Percentiles rank a stretch among this genome's conserved stretches.
phyloP scores from a whole-genome alignment of 2,888 invertebrate genomes.

The Lomographa bimaculata region DNA sequence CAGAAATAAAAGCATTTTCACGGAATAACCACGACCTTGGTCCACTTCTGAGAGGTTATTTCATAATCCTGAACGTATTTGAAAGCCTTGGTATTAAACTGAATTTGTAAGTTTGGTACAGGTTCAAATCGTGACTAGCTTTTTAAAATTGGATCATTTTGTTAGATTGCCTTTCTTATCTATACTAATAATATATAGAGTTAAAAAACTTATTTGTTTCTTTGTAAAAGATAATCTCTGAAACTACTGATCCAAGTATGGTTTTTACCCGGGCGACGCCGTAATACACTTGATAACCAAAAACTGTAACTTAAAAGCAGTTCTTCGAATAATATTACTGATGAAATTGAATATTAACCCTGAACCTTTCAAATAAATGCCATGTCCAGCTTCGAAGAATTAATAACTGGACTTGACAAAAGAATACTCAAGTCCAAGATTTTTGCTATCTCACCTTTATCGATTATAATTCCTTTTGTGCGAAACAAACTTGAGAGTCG shows the following conservation, averaged over 20 bases:
- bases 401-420: constrained; percentile 13
- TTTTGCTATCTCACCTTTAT: constrained; percentile 17
- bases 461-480: constrained; percentile 13
- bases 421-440: constrained; percentile 1
- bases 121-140: constrained; percentile 50
- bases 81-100: constrained; percentile 60
- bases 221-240: too few species aligned
- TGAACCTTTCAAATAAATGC: constrained; percentile 3
- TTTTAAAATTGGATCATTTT: constrained; percentile 19
- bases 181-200: too few species aligned
- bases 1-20: constrained; percentile 41
- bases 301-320: too few species aligned
- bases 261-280: too few species aligned
- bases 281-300: constrained; percentile 8
- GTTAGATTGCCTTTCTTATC: constrained; percentile 8
- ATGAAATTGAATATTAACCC: too few species aligned
- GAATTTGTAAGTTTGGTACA: constrained; percentile 45
- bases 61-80: constrained; percentile 50
- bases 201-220: too few species aligned
- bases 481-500: constrained; percentile 4
- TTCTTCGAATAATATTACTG: too few species aligned
- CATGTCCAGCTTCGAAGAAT: constrained; percentile 6
- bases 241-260: too few species aligned
- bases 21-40: constrained; percentile 49
- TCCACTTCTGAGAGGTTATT: constrained; percentile 50